Percentiles rank a stretch among this genome's conserved stretches.
Evolutionary conservation across 1,140 invertebrate species (phyloP).

Genomic region (Aphelinus certus): DNA sequence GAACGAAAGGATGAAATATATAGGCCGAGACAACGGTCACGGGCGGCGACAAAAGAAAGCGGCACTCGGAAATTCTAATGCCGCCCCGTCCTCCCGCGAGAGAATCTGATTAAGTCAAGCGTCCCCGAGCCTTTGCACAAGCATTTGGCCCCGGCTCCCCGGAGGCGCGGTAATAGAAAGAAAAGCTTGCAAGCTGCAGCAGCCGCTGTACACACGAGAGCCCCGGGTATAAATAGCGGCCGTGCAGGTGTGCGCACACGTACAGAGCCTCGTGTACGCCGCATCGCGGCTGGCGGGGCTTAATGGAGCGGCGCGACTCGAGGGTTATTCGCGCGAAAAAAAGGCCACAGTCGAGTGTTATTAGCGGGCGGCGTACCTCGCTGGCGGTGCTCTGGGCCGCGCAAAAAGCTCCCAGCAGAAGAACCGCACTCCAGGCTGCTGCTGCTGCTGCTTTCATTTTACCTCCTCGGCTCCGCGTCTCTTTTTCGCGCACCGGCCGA

Average conservation of each 20-base stretch:
- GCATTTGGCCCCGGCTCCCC: slow-evolving; percentile 2
- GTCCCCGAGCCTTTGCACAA: background rate
- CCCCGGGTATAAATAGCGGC: background rate
- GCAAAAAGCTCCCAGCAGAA: slow-evolving; percentile 3
- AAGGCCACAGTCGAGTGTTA: slow-evolving; percentile 9
- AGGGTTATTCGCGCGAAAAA: slow-evolving; percentile 15
- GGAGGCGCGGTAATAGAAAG: slow-evolving; percentile 3
- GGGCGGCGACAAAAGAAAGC: too few species aligned
- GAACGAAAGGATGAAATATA: too few species aligned
- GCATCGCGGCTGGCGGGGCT: too few species aligned
- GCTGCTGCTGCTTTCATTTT: too few species aligned
- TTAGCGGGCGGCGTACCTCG: background rate
- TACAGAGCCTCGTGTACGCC: too few species aligned
- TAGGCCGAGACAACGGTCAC: too few species aligned
- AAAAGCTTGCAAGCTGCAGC: slow-evolving; percentile 1
- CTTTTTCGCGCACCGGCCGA: background rate
- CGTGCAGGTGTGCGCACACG: too few species aligned
- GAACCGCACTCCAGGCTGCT: background rate
- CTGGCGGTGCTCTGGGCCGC: background rate
- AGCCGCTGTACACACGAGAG: background rate
- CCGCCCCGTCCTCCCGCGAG: background rate
- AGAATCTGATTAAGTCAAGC: slow-evolving; percentile 12
- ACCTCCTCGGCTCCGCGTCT: background rate
- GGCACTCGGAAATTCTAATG: slow-evolving; percentile 12
- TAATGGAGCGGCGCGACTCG: slow-evolving; percentile 10